Conservation (phyloP, 2,113 vertebrate genomes). For the Falco punctatus region DNA sequence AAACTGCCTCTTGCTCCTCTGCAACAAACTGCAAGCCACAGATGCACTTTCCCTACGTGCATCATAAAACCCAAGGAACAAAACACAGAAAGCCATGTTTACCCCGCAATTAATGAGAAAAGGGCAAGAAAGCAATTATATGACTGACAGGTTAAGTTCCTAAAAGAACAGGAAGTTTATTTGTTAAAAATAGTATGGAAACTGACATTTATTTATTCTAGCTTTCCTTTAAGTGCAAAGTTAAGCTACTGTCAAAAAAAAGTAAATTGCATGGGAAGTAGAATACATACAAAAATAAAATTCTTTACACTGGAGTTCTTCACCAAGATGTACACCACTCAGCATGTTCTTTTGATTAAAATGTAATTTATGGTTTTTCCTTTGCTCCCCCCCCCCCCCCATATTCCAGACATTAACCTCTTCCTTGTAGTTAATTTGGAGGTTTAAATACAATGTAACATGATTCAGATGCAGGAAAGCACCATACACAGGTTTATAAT, state of each 20-base stretch:
- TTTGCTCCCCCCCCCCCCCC: fast-evolving
- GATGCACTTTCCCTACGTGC: background rate
- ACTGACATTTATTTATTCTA: background rate
- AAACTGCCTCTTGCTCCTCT: background rate
- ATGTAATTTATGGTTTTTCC: background rate
- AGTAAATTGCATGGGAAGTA: background rate
- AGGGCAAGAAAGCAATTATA: background rate
- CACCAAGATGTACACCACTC: background rate
- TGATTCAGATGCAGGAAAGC: too few species aligned
- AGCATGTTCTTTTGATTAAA: background rate
- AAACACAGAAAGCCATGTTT: background rate
- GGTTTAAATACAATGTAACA: background rate
- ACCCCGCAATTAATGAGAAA: background rate
- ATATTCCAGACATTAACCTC: background rate
- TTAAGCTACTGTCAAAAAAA: background rate
- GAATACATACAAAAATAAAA: background rate
- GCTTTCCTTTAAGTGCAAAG: background rate
- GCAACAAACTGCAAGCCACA: background rate
- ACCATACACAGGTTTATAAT: background rate
- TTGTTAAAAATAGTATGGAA: background rate
- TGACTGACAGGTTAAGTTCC: fast-evolving
- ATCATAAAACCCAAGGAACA: background rate
- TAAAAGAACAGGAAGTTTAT: background rate
- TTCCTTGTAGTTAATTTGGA: background rate
- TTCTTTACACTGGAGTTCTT: background rate